Conservation (phyloP, 30 jellyfish, hydroid and myxozoan genomes). For the Aurelia sp. region DNA sequence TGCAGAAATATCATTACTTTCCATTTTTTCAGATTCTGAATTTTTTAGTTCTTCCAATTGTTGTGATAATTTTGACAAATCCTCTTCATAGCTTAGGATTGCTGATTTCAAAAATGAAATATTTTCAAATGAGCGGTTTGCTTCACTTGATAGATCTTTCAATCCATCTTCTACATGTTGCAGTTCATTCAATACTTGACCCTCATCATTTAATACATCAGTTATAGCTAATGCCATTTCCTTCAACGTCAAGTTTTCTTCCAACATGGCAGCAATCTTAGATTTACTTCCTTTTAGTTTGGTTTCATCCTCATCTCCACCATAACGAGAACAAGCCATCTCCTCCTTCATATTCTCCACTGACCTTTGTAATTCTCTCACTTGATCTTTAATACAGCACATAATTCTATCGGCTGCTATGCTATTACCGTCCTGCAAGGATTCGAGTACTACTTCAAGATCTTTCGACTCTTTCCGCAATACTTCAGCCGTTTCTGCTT, state of each 20-base stretch:
- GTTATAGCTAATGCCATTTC: not conserved
- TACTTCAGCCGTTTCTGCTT: not conserved
- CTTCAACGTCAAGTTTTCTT: not conserved
- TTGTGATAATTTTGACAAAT: constrained; percentile 37
- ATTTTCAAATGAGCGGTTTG: constrained; percentile 7
- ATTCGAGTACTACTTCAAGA: not conserved
- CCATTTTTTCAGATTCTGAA: not conserved
- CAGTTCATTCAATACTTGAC: not conserved
- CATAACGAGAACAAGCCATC: not conserved
- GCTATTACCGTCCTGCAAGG: too few relatives aligned
- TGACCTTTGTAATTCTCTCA: not conserved
- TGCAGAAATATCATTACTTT: not conserved
- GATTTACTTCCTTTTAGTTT: not conserved
- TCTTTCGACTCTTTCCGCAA: not conserved
- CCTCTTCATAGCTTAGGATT: constrained; percentile 49
- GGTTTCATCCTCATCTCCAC: constrained; percentile 11
- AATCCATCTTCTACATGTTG: not conserved
- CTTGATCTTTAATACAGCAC: not conserved
- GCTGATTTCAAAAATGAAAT: constrained; percentile 1
- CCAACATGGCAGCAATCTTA: not conserved
- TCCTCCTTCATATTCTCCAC: too few relatives aligned
- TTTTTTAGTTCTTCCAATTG: constrained; percentile 39
- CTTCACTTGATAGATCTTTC: not conserved
- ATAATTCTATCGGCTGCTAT: too few relatives aligned
- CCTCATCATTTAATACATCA: not conserved